Percentiles rank a stretch among this genome's conserved stretches.
Evolutionary conservation across 2,113 vertebrate genomes (phyloP).

Genomic region (Patagioenas fasciata): DNA sequence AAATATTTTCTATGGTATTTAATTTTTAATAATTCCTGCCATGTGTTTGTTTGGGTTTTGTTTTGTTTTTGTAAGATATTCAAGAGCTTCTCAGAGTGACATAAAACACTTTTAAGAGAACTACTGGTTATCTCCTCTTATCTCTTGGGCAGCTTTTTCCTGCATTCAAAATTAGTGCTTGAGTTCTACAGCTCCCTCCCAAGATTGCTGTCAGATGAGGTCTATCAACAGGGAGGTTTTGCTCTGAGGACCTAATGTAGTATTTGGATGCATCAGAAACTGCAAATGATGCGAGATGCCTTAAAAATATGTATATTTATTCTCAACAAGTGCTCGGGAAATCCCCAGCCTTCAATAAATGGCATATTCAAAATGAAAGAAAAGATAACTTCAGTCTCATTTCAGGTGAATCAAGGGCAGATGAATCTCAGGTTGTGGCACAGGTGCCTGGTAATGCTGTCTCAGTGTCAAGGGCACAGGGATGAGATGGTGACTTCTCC

Average conservation of each 20-base stretch:
- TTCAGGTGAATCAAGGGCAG: neutral
- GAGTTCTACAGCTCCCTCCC: neutral
- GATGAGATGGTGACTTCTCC: neutral
- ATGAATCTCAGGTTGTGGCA: neutral
- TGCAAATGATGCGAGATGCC: neutral
- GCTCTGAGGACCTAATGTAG: neutral
- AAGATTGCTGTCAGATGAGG: neutral
- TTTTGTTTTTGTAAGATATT: slow-evolving; percentile 13
- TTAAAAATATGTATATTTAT: neutral
- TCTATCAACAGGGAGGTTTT: slow-evolving; percentile 9
- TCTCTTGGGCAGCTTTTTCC: slow-evolving; percentile 19
- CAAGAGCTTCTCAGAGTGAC: neutral
- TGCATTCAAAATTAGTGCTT: neutral
- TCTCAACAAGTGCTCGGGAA: neutral
- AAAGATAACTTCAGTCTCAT: neutral
- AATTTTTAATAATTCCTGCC: neutral
- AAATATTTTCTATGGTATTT: neutral
- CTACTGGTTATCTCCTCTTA: slow-evolving; percentile 10
- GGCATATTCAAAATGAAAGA: neutral
- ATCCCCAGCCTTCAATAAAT: slow-evolving; percentile 12
- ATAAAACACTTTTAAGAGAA: neutral
- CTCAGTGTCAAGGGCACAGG: accelerated
- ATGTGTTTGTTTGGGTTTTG: neutral
- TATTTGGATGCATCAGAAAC: slow-evolving; percentile 25
- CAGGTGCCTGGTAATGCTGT: neutral